Evolutionary conservation across 2,888 invertebrate genomes (phyloP), one percentile per base, ranked within the genome.

Genomic region (Drosophila longiperda): DNA sequence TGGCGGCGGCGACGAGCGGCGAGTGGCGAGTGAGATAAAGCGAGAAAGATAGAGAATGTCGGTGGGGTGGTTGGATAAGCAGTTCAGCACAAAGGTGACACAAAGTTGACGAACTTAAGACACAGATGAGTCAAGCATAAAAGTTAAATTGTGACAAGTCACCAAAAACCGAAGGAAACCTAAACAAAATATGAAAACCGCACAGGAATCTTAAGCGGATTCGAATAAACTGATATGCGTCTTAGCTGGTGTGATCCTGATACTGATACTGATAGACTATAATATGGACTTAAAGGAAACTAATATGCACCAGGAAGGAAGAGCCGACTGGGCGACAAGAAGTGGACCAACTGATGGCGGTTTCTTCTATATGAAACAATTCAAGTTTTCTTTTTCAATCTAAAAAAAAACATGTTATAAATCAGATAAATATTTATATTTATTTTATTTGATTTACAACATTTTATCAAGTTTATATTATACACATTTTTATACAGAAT

Each of bases 81-180:
- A 60, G 80, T 65, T 69, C 75, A n/a, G n/a, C n/a, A 70, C 52
- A 66, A 57, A 75, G 61, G 66, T 76, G 77, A 61, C 80, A 76
- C 50, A 60, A 76, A 71, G 66, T 80, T 80, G 77, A 78, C 77
- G 77, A 62, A 65, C 59, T 40, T 52, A 77, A 77, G 81, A 78
- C 67, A 78, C 65, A 57, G 80, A 80, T 71, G 77, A 64, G 71
- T 57, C 17, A 5, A 23, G 52, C 63, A 38, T 48, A 48, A 66
- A 78, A 67, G 78, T 73, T 73, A 62, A 54, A 54, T 55, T 71
- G 52, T 49, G 75, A 34, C 40, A 36, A 33, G 58, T 20, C 26
- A 32, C 20, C 15, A n/a, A n/a, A 40, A 66, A 61, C 55, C 45
- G 59, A 57, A 50, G n/a, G 66, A 50, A 64, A 58, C 11, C 23